Conservation (phyloP, 2,113 vertebrate genomes). For the Patagioenas fasciata region DNA sequence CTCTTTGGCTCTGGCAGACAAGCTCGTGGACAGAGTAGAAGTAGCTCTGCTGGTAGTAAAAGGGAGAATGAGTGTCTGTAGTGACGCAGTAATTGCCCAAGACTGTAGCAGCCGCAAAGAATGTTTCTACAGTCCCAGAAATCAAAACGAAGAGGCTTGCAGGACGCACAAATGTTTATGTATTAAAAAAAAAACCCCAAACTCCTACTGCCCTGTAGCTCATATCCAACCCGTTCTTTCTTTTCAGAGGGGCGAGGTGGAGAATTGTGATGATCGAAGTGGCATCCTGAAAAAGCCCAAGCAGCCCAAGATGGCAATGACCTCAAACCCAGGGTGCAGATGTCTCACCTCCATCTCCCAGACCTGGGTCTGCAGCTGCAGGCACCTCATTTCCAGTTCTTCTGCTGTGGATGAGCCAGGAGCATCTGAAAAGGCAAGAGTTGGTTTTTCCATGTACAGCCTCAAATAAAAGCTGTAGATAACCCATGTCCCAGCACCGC, state of each 20-base stretch:
- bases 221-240: not conserved
- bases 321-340: not conserved
- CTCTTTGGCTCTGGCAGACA: not conserved
- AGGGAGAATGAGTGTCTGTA: not conserved
- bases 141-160: not conserved
- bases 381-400: conserved; percentile 74
- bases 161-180: not conserved
- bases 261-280: not conserved
- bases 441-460: not conserved
- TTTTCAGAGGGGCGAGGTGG: not conserved
- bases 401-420: not conserved
- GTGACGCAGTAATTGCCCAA: not conserved
- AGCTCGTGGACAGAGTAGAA: not conserved
- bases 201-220: not conserved
- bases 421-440: not conserved
- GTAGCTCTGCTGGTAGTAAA: not conserved
- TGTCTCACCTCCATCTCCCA: conserved; percentile 90
- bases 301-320: not conserved
- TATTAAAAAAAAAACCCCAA: not conserved
- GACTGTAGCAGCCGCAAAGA: not conserved
- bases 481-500: not conserved
- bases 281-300: not conserved
- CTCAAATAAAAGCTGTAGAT: not conserved
- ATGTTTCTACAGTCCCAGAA: not conserved
- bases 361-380: conserved; percentile 82